Evolutionary conservation across 1,140 invertebrate genomes (phyloP).

Genomic region (Palaemon carinicauda): DNA sequence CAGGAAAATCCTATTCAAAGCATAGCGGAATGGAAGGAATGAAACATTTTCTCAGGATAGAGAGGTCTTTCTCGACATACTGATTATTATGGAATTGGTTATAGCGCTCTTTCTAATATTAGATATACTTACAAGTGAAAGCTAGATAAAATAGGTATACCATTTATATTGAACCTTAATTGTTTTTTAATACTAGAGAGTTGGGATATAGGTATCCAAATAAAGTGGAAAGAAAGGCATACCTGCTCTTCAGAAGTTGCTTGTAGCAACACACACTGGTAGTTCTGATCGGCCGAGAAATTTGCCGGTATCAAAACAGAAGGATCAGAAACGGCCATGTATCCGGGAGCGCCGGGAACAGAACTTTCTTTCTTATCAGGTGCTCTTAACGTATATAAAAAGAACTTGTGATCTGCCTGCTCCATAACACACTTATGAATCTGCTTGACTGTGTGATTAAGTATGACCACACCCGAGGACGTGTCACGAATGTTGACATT

Average conservation of each 20-base stretch:
- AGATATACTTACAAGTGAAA: too few relatives aligned
- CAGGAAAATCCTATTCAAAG: too few relatives aligned
- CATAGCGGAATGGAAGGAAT: too few relatives aligned
- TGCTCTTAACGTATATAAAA: conserved; percentile 54
- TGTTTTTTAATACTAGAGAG: too few relatives aligned
- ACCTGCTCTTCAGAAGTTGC: conserved; percentile 54
- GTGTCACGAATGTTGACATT: conserved; percentile 38
- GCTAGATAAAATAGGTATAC: too few relatives aligned
- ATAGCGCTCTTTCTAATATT: too few relatives aligned
- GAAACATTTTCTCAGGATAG: too few relatives aligned
- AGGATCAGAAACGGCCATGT: conserved; percentile 26
- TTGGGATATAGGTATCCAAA: not conserved
- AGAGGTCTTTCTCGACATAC: too few relatives aligned
- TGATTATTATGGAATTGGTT: too few relatives aligned
- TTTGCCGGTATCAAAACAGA: conserved; percentile 41
- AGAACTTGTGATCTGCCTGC: conserved; percentile 58
- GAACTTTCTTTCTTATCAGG: conserved; percentile 28
- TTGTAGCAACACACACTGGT: conserved; percentile 56
- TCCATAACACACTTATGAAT: conserved; percentile 60
- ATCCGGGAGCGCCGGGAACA: conserved; percentile 21
- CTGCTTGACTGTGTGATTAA: conserved; percentile 53
- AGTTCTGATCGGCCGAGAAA: conserved; percentile 39
- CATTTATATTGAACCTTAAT: too few relatives aligned
- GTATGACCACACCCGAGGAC: conserved; percentile 16
- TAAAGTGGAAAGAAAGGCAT: not conserved